Conservation (phyloP, 2,888 invertebrate species). For the Euzophera pinguis region DNA sequence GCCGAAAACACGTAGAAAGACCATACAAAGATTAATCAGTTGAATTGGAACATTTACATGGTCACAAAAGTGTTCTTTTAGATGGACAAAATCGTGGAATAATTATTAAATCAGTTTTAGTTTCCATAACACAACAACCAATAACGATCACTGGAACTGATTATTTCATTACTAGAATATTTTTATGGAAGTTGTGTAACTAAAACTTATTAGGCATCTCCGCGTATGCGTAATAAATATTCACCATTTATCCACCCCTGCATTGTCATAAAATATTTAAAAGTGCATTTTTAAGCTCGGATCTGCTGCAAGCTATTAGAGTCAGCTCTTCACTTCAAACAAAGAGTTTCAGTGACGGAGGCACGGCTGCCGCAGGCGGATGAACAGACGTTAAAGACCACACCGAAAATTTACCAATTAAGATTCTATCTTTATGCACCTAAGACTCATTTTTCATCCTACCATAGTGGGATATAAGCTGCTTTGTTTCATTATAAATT, state of each 20-base stretch:
- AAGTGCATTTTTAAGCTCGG: constrained; percentile 73
- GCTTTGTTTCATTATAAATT: constrained; percentile 71
- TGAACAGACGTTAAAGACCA: constrained; percentile 54
- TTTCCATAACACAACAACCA: no score
- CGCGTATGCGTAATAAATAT: not conserved
- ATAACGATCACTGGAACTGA: no score
- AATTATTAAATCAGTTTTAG: no score
- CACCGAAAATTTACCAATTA: constrained; percentile 55
- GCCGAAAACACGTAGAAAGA: no score
- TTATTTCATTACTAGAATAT: no score
- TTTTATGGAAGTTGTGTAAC: not conserved
- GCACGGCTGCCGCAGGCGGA: constrained; percentile 58
- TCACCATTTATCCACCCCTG: constrained; percentile 44
- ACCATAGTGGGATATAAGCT: constrained; percentile 48
- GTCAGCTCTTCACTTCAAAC: constrained; percentile 76
- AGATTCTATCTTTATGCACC: constrained; percentile 57
- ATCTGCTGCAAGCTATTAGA: constrained; percentile 77
- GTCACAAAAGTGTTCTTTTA: no score
- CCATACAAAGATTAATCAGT: no score
- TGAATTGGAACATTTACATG: no score
- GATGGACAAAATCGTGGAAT: no score
- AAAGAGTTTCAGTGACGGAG: constrained; percentile 70
- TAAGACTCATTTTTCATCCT: constrained; percentile 58
- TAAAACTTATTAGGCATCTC: not conserved
- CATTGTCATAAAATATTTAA: constrained; percentile 73